Evolutionary conservation across 2,797 vertebrate genomes (phyloP), one percentile per base, ranked within the genome.

Genomic region (Spinibarbus caldwelli): DNA sequence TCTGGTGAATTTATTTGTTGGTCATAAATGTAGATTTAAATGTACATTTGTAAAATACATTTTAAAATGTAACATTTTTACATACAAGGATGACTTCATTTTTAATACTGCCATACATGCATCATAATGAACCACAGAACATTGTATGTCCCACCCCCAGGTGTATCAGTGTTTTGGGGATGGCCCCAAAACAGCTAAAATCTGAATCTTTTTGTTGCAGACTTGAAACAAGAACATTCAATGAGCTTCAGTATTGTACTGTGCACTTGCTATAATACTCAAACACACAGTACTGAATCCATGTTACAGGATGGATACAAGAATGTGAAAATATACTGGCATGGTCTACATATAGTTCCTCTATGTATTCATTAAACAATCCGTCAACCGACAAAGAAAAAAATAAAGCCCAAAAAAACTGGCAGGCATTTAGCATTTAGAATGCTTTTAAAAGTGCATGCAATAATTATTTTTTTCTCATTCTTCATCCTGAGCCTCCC

Each of bases 361-460:
- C 5, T 14, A 49, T 47, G 8, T 75, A 75, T 75, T 75, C 29
- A 64, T 21, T 43, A 43, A 38, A 68, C 12, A 17, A n/a, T 52
- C 47, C 43, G 47, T 23, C 10, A 31, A 3, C 38, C 14, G 31
- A 47, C 26, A 67, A 54, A 66, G 9, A 29, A 19, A 72, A 67
- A 80, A 45, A 62, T 80, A 49, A 68, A 75, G 29, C 64, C 49
- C 49, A 36, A 81, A 66, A 38, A 54, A 49, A 59, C 59, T 54
- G 49, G 38, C 54, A 82, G 26, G 4, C n/a, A 52, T 87, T 80
- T 87, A 66, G 77, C 64, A 85, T 26, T 86, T 34, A 78, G 49
- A 85, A 71, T 17, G 49, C 21, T 77, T 84, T 71, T 45, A 83
- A 87, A 83, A 87, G 38, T 78, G 83, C 77, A 86, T 81, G 85